A percentile compares a stretch with the other conserved stretches of the same genome.
Evolutionary conservation across 2,888 invertebrate genomes (phyloP).

Genomic region (Tetragonula carbonaria): DNA sequence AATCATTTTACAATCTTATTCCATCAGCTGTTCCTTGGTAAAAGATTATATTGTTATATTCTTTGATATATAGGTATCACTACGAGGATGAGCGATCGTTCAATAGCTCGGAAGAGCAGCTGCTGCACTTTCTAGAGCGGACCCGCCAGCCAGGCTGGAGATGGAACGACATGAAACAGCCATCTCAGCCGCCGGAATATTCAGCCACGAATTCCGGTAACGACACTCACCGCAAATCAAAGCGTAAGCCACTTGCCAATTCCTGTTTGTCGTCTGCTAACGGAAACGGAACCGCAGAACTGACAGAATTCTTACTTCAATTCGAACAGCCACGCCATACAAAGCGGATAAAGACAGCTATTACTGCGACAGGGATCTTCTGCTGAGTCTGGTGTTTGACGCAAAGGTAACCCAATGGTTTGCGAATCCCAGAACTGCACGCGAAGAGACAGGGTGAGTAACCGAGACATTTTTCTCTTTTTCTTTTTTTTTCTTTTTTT

Average conservation of each 20-base stretch:
- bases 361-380: conserved; percentile 91
- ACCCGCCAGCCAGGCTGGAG: conserved; percentile 93
- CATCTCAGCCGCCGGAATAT: conserved; percentile 90
- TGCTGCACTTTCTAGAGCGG: conserved; percentile 91
- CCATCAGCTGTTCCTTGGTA: not conserved
- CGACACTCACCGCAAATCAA: conserved; percentile 65
- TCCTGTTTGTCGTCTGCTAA: not conserved
- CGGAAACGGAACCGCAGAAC: not conserved
- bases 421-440: conserved; percentile 90
- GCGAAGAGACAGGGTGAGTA: conserved; percentile 90
- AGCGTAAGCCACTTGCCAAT: conserved; percentile 34
- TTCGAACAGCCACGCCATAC: conserved; percentile 54
- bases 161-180: conserved; percentile 87
- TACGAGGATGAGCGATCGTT: conserved; percentile 90
- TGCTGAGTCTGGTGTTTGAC: conserved; percentile 94
- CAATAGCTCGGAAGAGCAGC: conserved; percentile 90
- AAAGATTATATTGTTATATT: not conserved
- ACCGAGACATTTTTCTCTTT: conserved; percentile 25
- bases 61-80: conserved; percentile 88
- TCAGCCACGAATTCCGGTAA: conserved; percentile 77
- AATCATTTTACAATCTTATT: not conserved
- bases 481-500: not conserved
- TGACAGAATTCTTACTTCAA: not conserved
- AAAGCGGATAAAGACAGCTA: conserved; percentile 79
- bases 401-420: conserved; percentile 95